A percentile compares a stretch with the other conserved stretches of the same genome.
phyloP scores from a whole-genome alignment of 2,113 vertebrate species.

The Xyliphius kryptos region DNA sequence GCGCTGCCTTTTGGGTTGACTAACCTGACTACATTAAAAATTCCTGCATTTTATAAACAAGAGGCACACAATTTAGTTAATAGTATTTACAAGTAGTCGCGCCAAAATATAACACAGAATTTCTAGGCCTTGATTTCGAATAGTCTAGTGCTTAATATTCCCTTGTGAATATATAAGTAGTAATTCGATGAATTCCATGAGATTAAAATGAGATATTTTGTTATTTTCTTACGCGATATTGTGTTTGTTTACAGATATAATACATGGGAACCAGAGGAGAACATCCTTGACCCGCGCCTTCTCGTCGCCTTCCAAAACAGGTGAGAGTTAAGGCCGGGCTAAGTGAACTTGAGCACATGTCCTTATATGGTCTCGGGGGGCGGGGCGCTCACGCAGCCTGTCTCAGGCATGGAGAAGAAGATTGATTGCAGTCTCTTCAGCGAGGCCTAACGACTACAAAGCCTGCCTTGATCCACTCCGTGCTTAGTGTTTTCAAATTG shows the following conservation, averaged over 20 bases:
- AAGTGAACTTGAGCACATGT: constrained; percentile 38
- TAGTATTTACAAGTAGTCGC: too few relatives aligned
- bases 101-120: too few relatives aligned
- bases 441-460: constrained; percentile 34
- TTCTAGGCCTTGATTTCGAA: too few relatives aligned
- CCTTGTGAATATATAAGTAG: too few relatives aligned
- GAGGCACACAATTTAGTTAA: too few relatives aligned
- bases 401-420: constrained; percentile 31
- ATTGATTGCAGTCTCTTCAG: constrained; percentile 38
- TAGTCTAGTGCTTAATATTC: too few relatives aligned
- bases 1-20: too few relatives aligned
- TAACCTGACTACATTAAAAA: too few relatives aligned
- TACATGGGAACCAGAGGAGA: constrained; percentile 74
- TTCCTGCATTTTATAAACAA: too few relatives aligned
- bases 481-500: constrained; percentile 24
- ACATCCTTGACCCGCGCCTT: constrained; percentile 73
- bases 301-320: constrained; percentile 72
- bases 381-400: constrained; percentile 56
- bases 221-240: background rate
- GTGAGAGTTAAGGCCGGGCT: constrained; percentile 56
- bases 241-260: constrained; percentile 58
- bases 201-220: too few relatives aligned
- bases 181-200: too few relatives aligned
- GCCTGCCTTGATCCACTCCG: constrained; percentile 33
- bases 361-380: constrained; percentile 66